Base-by-base conservation (phyloP, 2,113 vertebrate species). In the Malurus elegans region DNA sequence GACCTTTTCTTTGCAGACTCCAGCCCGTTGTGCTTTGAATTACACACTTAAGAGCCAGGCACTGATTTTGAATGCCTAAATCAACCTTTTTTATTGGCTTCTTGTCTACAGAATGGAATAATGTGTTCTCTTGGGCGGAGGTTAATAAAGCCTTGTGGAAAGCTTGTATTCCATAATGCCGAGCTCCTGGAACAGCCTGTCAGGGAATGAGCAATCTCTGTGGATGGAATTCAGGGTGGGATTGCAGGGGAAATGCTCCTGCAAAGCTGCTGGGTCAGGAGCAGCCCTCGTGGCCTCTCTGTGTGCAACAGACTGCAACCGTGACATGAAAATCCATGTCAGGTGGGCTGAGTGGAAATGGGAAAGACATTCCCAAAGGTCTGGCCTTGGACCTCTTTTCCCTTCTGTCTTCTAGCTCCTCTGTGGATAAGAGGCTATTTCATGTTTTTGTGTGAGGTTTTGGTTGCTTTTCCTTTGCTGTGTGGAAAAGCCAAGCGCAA, bases 101-200 rank as follows among this genome's bases (percentile, higher is more conserved):
- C 34, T 66, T 90, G 56, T 86, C 79, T 91, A n/a, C 56, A 20
- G 48, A 93, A 86, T 45, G 72, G 62, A 67, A 31, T 90, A 80
- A 71, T 21, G 1, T 2, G 3, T 73, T 80, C 56, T 78, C 32
- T 51, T 58, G 64, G 54, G 6, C 25, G 3, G 60, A 47, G 73
- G 88, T 86, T 94, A 93, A 93, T 80, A 81, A 94, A 84, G 29
- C 44, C 75, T 90, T 79, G 81, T 60, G 90, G 78, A 79, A 74
- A 66, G 71, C 82, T 96, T 54, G 42, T 90, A 54, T 82, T 88
- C 71, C 58, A 5, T 88, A 76, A 79, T 12, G 62, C 74, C 38
- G 76, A 85, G 81, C 64, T 78, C 66, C 85, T 69, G 74, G 71
- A 89, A 76, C 28, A 66, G 56, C 10, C 36, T 53, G 5, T 16